These are phyloP conservation scores for Desoria tigrina DNA, from an alignment of 2,888 invertebrate genomes.

Conservation along the genomic window DNA sequence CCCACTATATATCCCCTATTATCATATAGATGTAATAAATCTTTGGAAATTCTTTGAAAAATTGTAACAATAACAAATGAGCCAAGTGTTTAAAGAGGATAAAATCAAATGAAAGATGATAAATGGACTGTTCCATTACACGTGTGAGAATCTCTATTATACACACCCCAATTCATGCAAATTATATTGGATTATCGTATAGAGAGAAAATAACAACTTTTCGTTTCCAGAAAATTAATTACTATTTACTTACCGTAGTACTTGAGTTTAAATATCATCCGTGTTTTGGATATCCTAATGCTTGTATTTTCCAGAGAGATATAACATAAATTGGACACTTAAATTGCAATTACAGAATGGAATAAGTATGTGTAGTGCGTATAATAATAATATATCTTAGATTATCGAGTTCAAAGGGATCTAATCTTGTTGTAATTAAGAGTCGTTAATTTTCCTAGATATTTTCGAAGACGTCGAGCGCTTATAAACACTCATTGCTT, in stretches of 20 bases:
- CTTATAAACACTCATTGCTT: too few relatives aligned
- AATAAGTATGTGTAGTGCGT: too few relatives aligned
- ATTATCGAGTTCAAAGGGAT: too few relatives aligned
- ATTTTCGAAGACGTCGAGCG: too few relatives aligned
- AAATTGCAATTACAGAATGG: too few relatives aligned
- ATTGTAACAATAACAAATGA: conserved; percentile 16
- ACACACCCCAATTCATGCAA: conserved; percentile 8
- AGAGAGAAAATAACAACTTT: not conserved
- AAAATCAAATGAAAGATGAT: conserved; percentile 18
- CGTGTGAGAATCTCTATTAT: conserved; percentile 20
- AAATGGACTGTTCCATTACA: conserved; percentile 15
- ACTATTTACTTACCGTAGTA: conserved; percentile 16
- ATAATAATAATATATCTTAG: too few relatives aligned
- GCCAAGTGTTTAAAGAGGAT: conserved; percentile 16
- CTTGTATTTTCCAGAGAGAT: too few relatives aligned
- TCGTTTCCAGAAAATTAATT: conserved; percentile 17
- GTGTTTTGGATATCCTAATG: too few relatives aligned
- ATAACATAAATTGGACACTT: too few relatives aligned
- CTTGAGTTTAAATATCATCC: too few relatives aligned
- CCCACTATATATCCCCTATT: not conserved
- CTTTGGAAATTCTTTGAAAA: conserved; percentile 9
- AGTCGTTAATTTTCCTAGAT: too few relatives aligned
- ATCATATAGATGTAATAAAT: conserved; percentile 7
- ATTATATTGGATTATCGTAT: conserved; percentile 1
- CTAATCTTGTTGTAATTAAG: too few relatives aligned